Evolutionary conservation across 2,888 invertebrate species (phyloP).

Genomic region (Meiosimyza decipiens): DNA sequence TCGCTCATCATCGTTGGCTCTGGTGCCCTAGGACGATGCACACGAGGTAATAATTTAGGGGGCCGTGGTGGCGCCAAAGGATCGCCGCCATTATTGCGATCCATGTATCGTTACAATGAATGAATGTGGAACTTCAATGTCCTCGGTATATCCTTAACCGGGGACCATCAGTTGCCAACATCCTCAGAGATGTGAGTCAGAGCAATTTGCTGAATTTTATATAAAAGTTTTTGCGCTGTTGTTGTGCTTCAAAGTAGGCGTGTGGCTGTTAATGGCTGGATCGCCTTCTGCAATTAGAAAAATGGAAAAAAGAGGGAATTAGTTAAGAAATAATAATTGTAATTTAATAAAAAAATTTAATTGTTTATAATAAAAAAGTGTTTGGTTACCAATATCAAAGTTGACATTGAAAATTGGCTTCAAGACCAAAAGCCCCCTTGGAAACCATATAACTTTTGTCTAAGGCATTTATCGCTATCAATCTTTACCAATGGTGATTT

Average conservation of each 20-base stretch:
- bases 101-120: conserved; percentile 70
- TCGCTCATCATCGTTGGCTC: conserved; percentile 69
- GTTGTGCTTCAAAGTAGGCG: not conserved
- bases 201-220: too few relatives aligned
- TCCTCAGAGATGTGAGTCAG: conserved; percentile 60
- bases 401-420: not conserved
- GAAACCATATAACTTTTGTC: too few relatives aligned
- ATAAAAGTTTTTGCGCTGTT: not conserved
- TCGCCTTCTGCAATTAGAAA: conserved; percentile 71
- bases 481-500: too few relatives aligned
- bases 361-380: not conserved
- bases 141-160: conserved; percentile 68
- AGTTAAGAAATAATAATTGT: not conserved
- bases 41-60: conserved; percentile 79
- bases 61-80: conserved; percentile 81
- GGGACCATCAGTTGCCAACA: conserved; percentile 75
- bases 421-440: too few relatives aligned
- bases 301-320: conserved; percentile 29
- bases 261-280: conserved; percentile 36
- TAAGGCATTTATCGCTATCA: too few relatives aligned
- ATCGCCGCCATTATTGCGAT: conserved; percentile 79
- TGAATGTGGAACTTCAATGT: conserved; percentile 64
- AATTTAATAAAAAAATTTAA: not conserved
- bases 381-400: not conserved
- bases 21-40: conserved; percentile 72